Evolutionary conservation across 2,888 invertebrate species (phyloP), one percentile per base, ranked within the genome.

Genomic region (Dioctria rufipes): DNA sequence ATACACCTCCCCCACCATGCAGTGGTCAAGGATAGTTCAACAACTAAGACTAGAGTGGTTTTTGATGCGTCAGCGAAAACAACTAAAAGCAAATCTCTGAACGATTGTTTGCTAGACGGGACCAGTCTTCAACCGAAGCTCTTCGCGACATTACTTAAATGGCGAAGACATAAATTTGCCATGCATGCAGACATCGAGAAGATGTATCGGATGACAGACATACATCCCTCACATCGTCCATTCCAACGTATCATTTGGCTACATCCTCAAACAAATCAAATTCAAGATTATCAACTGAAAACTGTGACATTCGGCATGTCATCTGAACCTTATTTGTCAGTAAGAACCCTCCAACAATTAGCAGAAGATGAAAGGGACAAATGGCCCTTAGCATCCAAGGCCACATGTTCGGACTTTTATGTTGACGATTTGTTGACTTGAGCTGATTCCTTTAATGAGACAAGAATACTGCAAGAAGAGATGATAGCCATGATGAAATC

Each of bases 231-330:
- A 37, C 67, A 67, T 67, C 67, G 67, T 9, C 4, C 67, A 6
- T 67, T 42, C 46, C 67, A 67, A 42, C 67, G 67, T 2, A 67
- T 67, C 3, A n/a, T 67, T 42, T 40, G 67, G 67, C 42, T 13
- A 9, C 39, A 67, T 67, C 67, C 67, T 0, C 5, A 3, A 39
- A 40, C 67, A 4, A 67, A 67, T 9, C 9, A 2, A 9, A 39
- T 42, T 40, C 67, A 67, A 65, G 80, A 78, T 13, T 84, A 80
- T 54, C 69, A 67, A 11, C 43, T 84, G 5, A 83, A 83, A 11
- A 84, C 84, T 0, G 83, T 82, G 3, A 83, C 83, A 2, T 84
- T 82, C 73, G 83, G 84, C 2, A 84, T 82, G 2, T 69, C 80
- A n/a, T 81, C 81, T 25, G 83, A 83, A 8, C 81, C 83, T 37